Evolutionary conservation across 2,797 vertebrate species (phyloP), one percentile per base, ranked within the genome.

Genomic region (Cottoperca gobio): DNA sequence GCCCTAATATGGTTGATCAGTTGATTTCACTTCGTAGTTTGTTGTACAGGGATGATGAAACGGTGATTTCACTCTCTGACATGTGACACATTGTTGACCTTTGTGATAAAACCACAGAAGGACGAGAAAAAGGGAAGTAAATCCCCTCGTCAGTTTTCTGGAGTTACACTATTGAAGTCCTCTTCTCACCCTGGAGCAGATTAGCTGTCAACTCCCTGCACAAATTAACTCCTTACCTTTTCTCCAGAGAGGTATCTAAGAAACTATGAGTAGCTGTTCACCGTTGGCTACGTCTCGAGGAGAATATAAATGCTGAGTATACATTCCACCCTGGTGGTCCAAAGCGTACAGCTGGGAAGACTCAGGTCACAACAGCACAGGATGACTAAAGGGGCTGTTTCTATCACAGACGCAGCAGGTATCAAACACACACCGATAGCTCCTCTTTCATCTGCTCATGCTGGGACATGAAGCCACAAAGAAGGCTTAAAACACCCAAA

Each of bases 331-430:
- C 39, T 39, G 82, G 82, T 79, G 79, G 12, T 88, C 85, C 19
- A 37, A 72, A 70, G 52, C 39, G 43, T 73, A 60, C 82, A 87
- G 75, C 83, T 85, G 81, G 63, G 19, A 31, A 52, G 63, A 83
- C 69, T 78, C 84, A 24, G 24, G 61, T 73, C 70, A 77, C 67
- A 73, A 40, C 45, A 75, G 64, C 78, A 71, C 40, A 60, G 11
- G 42, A 60, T 52, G 70, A 62, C 31, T 57, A 33, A 69, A 57
- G 61, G 40, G 50, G 35, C 16, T 6, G 40, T 33, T 76, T 73
- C 61, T 40, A 61, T 67, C 70, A 69, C 1, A 46, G 72, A 82
- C 63, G 40, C 62, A 78, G 70, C 67, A 70, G 76, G 45, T 54
- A 48, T 70, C 49, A 68, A 73, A 76, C 55, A 84, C 70, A 81